These are phyloP conservation scores for Lagopus muta DNA, from an alignment of 2,113 vertebrate genomes.

Conservation along the genomic window DNA sequence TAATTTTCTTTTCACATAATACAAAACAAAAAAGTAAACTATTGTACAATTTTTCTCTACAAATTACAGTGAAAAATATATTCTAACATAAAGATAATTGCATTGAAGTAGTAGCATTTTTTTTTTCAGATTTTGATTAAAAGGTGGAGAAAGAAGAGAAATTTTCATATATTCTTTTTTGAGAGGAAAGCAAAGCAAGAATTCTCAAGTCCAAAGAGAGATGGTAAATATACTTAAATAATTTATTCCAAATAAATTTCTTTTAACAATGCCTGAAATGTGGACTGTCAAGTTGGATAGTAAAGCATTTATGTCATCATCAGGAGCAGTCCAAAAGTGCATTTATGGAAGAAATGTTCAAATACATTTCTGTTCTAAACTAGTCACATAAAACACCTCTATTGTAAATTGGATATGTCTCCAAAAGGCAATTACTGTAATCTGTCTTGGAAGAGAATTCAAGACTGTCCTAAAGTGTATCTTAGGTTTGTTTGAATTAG, in stretches of 20 bases:
- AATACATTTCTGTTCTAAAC: not conserved
- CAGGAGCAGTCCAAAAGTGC: not conserved
- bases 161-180: not conserved
- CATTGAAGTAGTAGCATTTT: not conserved
- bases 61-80: not conserved
- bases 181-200: not conserved
- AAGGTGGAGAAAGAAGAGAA: fast-evolving
- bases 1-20: not conserved
- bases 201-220: not conserved
- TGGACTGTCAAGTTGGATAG: not conserved
- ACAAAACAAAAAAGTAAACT: not conserved
- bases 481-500: not conserved
- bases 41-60: not conserved
- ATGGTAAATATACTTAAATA: not conserved
- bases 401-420: not conserved
- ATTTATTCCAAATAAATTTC: not conserved
- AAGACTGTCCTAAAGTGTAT: not conserved
- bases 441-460: not conserved
- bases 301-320: not conserved
- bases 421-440: not conserved
- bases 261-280: not conserved
- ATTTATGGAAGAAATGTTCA: not conserved
- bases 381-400: not conserved
- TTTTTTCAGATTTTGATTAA: not conserved
- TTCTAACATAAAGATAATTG: not conserved